phyloP scores from a whole-genome alignment of 1,140 invertebrate genomes.

The Pristionchus pacificus region DNA sequence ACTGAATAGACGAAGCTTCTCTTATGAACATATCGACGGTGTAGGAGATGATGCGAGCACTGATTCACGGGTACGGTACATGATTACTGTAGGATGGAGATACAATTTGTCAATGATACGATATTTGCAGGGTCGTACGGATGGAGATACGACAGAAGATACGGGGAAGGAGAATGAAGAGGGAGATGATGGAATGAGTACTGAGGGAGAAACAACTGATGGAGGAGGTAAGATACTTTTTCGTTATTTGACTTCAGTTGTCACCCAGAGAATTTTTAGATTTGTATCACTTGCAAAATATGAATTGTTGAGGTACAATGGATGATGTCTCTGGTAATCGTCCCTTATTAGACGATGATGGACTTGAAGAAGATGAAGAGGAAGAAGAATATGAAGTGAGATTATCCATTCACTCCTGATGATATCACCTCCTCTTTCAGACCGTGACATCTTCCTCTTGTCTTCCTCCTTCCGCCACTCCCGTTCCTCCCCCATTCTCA shows the following conservation, averaged over 20 bases:
- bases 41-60: constrained; percentile 30
- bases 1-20: constrained; percentile 16
- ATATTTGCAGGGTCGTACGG: background rate
- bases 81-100: constrained; percentile 13
- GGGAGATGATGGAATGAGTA: background rate
- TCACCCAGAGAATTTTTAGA: constrained; percentile 19
- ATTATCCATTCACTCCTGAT: background rate
- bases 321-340: constrained; percentile 21
- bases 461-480: background rate
- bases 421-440: background rate
- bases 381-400: background rate
- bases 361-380: constrained; percentile 30
- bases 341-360: constrained; percentile 27
- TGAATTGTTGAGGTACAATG: constrained; percentile 9
- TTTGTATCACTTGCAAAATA: constrained; percentile 19
- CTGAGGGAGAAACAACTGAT: constrained; percentile 3
- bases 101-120: constrained; percentile 24
- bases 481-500: background rate
- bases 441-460: background rate
- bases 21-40: constrained; percentile 31
- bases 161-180: background rate
- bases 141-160: background rate
- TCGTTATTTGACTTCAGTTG: background rate
- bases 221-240: background rate
- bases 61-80: constrained; percentile 12